Base-by-base conservation (phyloP, 2,113 vertebrate genomes). In the Halcyon senegalensis region DNA sequence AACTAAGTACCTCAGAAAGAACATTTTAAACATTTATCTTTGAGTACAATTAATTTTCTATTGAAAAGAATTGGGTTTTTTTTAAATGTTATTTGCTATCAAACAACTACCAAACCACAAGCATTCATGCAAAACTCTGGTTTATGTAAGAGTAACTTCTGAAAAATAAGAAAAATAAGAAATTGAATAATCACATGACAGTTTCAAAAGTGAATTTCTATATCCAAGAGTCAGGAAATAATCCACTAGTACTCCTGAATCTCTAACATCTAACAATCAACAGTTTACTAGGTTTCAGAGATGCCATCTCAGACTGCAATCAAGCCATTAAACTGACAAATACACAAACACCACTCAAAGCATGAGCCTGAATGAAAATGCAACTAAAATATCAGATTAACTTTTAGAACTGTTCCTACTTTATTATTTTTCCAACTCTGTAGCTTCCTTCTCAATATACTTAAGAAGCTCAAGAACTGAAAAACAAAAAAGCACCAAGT, bases 341-440 rank as follows among this genome's bases (percentile, higher is more conserved):
- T 53, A 80, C 6, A 20, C 39, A 90, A 89, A 73, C 50, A 81
- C 3, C 20, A 63, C 20, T 69, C 33, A 80, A 84, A 69, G 14
- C 50, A 83, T 0, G 0, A 73, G 17, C 8, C 13, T 21, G n/a
- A 86, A 84, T 27, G 33, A 53, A 72, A 92, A 41, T 0, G 2
- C 9, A 85, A 88, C 39, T 68, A 33, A 84, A 87, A 23, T 2
- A 69, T 6, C 20, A 33, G 2, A 50, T 64, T 39, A 89, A 62
- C 5, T 78, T 76, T 62, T 10, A 86, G 33, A 72, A 56, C 4
- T 14, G 5, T 19, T 7, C 8, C 10, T 23, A 41, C 7, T 63
- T 41, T 35, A 43, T n/a, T 60, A 6, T n/a, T 88, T 66, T 28
- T 63, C 19, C 44, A 48, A n/a, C 41, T 25, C 31, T 10, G 15